phyloP scores from a whole-genome alignment of 1,140 invertebrate species.

The Globodera ellingtonae region DNA sequence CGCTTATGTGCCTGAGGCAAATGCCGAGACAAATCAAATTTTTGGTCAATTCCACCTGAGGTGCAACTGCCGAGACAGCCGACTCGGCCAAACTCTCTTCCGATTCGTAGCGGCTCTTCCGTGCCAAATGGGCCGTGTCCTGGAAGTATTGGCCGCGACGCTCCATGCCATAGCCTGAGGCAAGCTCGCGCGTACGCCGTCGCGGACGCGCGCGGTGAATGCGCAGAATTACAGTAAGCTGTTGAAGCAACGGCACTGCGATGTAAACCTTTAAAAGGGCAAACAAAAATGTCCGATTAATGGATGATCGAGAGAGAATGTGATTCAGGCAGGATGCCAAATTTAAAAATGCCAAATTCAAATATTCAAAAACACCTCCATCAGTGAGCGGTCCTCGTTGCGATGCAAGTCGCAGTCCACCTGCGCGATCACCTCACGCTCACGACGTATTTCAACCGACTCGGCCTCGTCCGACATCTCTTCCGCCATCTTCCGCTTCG shows the following conservation, averaged over 20 bases:
- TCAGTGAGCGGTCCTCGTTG: conserved; percentile 38
- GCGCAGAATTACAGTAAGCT: conserved; percentile 35
- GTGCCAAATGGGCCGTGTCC: conserved; percentile 29
- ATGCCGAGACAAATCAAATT: background rate
- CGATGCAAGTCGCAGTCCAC: conserved; percentile 41
- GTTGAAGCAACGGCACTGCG: conserved; percentile 28
- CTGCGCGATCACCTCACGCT: conserved; percentile 14
- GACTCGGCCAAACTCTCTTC: conserved; percentile 28
- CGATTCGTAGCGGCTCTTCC: conserved; percentile 25
- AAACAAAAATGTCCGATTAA: conserved; percentile 38
- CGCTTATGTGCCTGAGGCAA: too few relatives aligned
- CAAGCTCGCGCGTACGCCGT: conserved; percentile 18
- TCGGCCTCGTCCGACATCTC: conserved; percentile 46
- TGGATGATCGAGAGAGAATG: background rate
- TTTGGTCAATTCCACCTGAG: conserved; percentile 2
- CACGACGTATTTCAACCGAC: conserved; percentile 39
- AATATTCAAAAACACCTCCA: conserved; percentile 18
- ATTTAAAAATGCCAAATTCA: background rate
- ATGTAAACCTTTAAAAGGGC: conserved; percentile 33
- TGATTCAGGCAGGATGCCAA: background rate
- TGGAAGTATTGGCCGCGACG: conserved; percentile 39
- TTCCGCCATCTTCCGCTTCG: conserved; percentile 12
- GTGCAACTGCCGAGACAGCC: background rate
- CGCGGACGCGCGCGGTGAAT: conserved; percentile 20
- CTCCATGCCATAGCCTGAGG: conserved; percentile 52